phyloP scores from a whole-genome alignment of 2,113 vertebrate genomes.

The Myrmophylax atrothorax region DNA sequence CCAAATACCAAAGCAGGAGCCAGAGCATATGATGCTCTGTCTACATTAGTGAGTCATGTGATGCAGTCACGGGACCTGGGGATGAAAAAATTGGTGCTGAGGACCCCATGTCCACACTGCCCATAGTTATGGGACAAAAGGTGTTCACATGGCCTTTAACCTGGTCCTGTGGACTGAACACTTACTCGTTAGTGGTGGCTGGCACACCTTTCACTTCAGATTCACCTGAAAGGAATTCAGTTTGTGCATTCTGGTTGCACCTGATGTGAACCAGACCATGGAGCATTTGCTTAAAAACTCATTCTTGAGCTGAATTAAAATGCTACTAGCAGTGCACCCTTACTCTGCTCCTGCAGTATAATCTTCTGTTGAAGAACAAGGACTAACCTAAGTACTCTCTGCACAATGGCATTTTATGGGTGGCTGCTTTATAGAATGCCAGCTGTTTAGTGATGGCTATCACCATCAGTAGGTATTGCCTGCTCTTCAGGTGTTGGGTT shows the following conservation, averaged over 20 bases:
- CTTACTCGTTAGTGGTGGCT: background rate
- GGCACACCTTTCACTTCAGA: background rate
- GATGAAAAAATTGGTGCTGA: background rate
- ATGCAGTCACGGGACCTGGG: background rate
- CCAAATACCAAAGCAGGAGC: background rate
- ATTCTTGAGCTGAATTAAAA: background rate
- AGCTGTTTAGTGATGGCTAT: background rate
- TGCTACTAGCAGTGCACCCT: background rate
- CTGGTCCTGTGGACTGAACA: background rate
- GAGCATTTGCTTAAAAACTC: background rate
- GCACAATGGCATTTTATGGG: background rate
- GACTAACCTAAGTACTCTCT: background rate
- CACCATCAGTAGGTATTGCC: background rate
- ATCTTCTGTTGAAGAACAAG: background rate
- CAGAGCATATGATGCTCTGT: background rate
- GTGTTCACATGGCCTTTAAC: background rate
- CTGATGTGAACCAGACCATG: background rate
- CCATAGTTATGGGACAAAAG: background rate
- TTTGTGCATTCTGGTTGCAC: background rate
- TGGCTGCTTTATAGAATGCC: background rate
- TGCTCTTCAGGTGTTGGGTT: background rate
- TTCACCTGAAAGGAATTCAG: background rate
- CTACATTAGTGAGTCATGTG: background rate
- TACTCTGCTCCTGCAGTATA: background rate
- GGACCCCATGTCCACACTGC: background rate